Evolutionary conservation across 2,113 vertebrate genomes (phyloP).

Genomic region (Percina caprodes): DNA sequence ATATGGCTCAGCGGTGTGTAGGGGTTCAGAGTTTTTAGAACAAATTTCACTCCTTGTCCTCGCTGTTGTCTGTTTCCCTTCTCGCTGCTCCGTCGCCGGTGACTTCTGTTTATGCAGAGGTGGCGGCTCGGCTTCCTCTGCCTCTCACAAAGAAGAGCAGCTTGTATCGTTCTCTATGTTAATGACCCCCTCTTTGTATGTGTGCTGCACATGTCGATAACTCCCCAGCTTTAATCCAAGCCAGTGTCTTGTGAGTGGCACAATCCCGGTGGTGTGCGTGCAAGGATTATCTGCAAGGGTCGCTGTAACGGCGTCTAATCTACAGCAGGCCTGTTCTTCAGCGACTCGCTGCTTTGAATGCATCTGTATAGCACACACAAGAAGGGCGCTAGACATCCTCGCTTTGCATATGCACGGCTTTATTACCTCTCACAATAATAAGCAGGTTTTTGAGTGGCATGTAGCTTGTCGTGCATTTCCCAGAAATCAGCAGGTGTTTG

Average conservation of each 20-base stretch:
- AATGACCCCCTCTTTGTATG: constrained; percentile 69
- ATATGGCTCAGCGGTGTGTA: constrained; percentile 32
- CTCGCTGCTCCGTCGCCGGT: constrained; percentile 25
- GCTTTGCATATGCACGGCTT: constrained; percentile 58
- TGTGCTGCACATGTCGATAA: constrained; percentile 64
- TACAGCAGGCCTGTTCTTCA: constrained; percentile 63
- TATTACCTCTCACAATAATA: constrained; percentile 63
- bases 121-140: constrained; percentile 46
- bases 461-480: constrained; percentile 48
- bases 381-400: constrained; percentile 48
- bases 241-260: constrained; percentile 67
- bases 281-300: constrained; percentile 78
- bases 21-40: constrained; percentile 51
- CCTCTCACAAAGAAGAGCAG: constrained; percentile 65
- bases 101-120: constrained; percentile 77
- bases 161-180: constrained; percentile 76
- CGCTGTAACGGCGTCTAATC: constrained; percentile 78
- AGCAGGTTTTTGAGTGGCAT: constrained; percentile 54
- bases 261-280: constrained; percentile 46
- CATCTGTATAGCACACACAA: constrained; percentile 56
- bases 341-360: constrained; percentile 39
- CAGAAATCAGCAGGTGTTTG: constrained; percentile 44
- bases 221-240: constrained; percentile 75
- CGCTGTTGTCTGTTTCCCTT: constrained; percentile 55
- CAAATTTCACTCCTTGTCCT: constrained; percentile 55